Evolutionary conservation across 2,113 vertebrate genomes (phyloP).

Genomic region (Artemisiospiza belli): DNA sequence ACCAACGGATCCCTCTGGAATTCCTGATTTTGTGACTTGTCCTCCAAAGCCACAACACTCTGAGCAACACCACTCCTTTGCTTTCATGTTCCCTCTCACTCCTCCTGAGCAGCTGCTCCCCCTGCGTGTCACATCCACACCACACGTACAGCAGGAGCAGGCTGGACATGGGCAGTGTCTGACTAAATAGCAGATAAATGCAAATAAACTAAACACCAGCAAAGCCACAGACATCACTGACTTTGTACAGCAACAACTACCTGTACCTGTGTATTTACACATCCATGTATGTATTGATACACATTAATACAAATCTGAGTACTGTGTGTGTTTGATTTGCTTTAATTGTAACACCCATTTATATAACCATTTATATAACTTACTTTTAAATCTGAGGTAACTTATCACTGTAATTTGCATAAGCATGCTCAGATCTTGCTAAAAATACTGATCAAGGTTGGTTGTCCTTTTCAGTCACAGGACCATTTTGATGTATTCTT

Average conservation of each 20-base stretch:
- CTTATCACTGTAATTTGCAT: neutral
- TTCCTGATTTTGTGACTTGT: neutral
- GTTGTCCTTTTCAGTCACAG: neutral
- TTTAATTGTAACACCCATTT: neutral
- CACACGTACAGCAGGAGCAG: fast-evolving
- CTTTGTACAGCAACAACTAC: neutral
- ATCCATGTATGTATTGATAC: neutral
- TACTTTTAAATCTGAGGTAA: neutral
- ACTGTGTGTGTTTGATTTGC: neutral
- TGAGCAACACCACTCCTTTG: neutral
- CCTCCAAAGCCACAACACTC: neutral
- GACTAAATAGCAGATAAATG: neutral
- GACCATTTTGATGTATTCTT: neutral
- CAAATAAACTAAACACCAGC: neutral
- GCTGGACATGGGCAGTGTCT: fast-evolving
- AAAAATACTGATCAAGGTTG: neutral
- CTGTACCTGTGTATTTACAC: neutral
- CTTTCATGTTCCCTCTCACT: neutral
- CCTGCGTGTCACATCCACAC: neutral
- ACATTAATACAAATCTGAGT: neutral
- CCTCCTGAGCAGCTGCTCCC: neutral
- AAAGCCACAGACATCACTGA: neutral
- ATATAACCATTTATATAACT: neutral
- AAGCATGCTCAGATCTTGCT: neutral
- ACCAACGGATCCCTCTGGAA: neutral